phyloP scores from a whole-genome alignment of 2,797 vertebrate species.

The Alauda arvensis region DNA sequence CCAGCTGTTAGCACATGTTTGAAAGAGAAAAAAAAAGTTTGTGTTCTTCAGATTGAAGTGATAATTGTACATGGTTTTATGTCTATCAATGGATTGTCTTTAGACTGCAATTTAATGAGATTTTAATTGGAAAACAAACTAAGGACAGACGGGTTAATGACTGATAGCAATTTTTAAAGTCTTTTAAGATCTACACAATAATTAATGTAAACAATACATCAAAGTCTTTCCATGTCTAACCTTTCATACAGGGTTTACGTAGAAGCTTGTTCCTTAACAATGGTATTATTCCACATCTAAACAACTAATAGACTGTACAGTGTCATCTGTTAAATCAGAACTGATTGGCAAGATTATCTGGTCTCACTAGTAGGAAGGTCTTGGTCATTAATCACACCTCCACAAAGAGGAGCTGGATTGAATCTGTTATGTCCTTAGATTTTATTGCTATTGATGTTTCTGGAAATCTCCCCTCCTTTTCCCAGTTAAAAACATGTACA shows the following conservation, averaged over 20 bases:
- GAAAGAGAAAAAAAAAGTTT: neutral
- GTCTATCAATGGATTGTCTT: neutral
- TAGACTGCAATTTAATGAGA: slow-evolving; percentile 6
- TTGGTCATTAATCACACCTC: slow-evolving; percentile 63
- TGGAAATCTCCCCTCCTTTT: neutral
- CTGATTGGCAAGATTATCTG: slow-evolving; percentile 45
- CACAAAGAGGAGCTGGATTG: slow-evolving; percentile 4
- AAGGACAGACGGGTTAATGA: slow-evolving; percentile 17
- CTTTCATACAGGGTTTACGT: slow-evolving; percentile 37
- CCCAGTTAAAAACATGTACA: neutral
- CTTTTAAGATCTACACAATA: slow-evolving; percentile 27
- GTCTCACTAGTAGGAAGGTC: slow-evolving; percentile 42
- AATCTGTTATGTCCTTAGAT: neutral
- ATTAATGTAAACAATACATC: slow-evolving; percentile 50
- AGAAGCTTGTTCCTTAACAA: slow-evolving; percentile 44
- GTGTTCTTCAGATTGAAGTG: neutral
- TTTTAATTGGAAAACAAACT: slow-evolving; percentile 43
- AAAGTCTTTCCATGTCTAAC: slow-evolving; percentile 44
- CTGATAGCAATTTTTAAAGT: neutral
- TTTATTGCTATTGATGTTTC: neutral
- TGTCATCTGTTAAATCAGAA: slow-evolving; percentile 61
- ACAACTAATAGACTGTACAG: slow-evolving; percentile 46
- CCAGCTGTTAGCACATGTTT: neutral
- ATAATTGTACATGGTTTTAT: neutral
- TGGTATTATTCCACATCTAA: slow-evolving; percentile 62